Percentiles rank a stretch among this genome's conserved stretches.
phyloP scores from a whole-genome alignment of 2,113 vertebrate genomes.

The Xerus inauris region DNA sequence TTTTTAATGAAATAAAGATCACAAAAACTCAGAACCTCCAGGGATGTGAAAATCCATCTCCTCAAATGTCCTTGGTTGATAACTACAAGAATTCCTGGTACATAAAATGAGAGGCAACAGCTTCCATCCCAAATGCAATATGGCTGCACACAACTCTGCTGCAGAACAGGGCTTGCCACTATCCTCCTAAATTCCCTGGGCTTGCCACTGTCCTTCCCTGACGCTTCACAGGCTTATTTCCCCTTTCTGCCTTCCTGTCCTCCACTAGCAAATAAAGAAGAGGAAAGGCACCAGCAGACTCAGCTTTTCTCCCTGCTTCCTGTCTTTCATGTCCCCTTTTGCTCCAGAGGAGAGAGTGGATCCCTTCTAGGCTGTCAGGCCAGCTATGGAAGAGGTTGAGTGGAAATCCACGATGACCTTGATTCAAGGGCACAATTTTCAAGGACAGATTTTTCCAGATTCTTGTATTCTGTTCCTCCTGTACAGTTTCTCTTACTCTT shows the following conservation, averaged over 20 bases:
- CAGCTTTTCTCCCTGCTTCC: neutral
- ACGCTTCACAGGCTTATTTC: neutral
- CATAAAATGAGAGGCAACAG: neutral
- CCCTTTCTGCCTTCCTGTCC: neutral
- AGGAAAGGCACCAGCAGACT: neutral
- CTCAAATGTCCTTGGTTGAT: neutral
- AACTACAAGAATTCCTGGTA: neutral
- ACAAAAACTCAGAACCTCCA: neutral
- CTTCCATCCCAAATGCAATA: neutral
- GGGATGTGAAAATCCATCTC: fast-evolving
- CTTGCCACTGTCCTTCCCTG: neutral
- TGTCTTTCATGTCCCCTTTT: neutral
- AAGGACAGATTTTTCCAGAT: neutral
- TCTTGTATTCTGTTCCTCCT: neutral
- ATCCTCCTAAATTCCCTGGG: neutral
- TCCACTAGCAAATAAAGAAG: neutral
- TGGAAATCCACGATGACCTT: conserved; percentile 39
- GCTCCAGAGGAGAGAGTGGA: neutral
- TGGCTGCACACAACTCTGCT: neutral
- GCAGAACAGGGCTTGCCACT: neutral
- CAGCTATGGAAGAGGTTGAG: neutral
- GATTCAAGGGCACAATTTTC: neutral
- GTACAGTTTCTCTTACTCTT: neutral
- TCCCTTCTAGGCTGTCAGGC: neutral
- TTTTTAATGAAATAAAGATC: neutral